These are phyloP conservation scores for Drosophila macrothrix DNA, from an alignment of 2,888 invertebrate genomes.

Conservation along the genomic window DNA sequence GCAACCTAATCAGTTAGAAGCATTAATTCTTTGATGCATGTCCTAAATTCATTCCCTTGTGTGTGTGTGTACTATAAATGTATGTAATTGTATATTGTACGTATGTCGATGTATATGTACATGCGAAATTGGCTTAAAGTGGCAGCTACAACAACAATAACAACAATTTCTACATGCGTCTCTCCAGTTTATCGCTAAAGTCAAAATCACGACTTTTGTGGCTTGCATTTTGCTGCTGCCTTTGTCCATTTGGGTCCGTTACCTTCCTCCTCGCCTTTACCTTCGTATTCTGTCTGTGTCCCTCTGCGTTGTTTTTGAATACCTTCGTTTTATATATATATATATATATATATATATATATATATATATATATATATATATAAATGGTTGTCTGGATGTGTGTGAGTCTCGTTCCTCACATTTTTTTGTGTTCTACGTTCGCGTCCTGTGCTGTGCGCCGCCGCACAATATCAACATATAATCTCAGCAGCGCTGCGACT, in stretches of 20 bases:
- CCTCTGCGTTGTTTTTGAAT: slow-evolving; percentile 38
- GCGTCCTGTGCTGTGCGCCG: slow-evolving; percentile 69
- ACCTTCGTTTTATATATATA: slow-evolving; percentile 9
- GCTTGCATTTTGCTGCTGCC: slow-evolving; percentile 46
- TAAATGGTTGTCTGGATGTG: slow-evolving; percentile 9
- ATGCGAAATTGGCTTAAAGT: slow-evolving; percentile 46
- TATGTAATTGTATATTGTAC: neutral
- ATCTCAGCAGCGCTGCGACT: slow-evolving; percentile 69
- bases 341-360: neutral
- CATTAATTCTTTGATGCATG: slow-evolving; percentile 42
- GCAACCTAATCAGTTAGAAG: slow-evolving; percentile 31
- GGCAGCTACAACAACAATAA: slow-evolving; percentile 24
- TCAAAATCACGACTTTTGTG: slow-evolving; percentile 73
- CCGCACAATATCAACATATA: slow-evolving; percentile 71
- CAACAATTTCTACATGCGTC: slow-evolving; percentile 39
- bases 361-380: neutral
- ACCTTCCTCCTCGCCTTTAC: slow-evolving; percentile 21
- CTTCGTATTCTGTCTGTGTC: slow-evolving; percentile 25
- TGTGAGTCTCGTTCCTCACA: slow-evolving; percentile 31
- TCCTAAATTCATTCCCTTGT: slow-evolving; percentile 7
- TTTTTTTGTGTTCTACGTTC: slow-evolving; percentile 36
- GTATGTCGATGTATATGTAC: neutral
- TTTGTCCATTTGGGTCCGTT: slow-evolving; percentile 48
- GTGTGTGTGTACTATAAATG: neutral
- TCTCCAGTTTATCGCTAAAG: slow-evolving; percentile 69